Percentiles rank a stretch among this genome's conserved stretches.
Conservation (phyloP, 1,140 invertebrate genomes). For the Phenacoccus solenopsis region DNA sequence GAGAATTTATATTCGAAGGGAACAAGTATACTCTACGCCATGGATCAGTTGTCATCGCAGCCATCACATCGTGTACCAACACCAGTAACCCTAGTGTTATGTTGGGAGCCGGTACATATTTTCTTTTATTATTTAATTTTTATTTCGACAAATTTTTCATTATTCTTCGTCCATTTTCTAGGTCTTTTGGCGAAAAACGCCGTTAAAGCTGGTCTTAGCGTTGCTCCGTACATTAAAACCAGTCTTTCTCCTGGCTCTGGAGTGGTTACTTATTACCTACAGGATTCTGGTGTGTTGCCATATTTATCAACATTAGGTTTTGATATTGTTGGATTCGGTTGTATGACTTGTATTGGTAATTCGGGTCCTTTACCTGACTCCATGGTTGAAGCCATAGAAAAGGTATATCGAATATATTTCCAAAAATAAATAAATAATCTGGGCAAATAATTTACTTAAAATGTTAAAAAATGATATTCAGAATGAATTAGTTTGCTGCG, state of each 20-base stretch:
- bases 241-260: conserved; percentile 92
- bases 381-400: conserved; percentile 85
- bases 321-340: conserved; percentile 88
- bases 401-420: conserved; percentile 42
- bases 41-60: conserved; percentile 91
- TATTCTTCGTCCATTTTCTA: conserved; percentile 29
- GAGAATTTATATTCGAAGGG: conserved; percentile 66
- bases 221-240: conserved; percentile 91
- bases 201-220: conserved; percentile 73
- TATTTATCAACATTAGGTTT: conserved; percentile 81
- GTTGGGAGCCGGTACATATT: conserved; percentile 66
- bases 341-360: conserved; percentile 99
- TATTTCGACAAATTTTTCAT: neutral
- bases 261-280: conserved; percentile 93
- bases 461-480: conserved; percentile 29
- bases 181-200: conserved; percentile 91
- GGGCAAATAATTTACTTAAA: neutral
- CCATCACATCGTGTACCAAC: conserved; percentile 96
- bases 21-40: conserved; percentile 73
- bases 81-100: conserved; percentile 96
- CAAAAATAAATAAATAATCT: no score
- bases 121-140: conserved; percentile 18
- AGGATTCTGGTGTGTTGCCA: conserved; percentile 74
- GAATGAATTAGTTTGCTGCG: conserved; percentile 86
- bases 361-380: conserved; percentile 84